Evolutionary conservation across 1,140 invertebrate genomes (phyloP).

Genomic region (Parapsyche elsis): DNA sequence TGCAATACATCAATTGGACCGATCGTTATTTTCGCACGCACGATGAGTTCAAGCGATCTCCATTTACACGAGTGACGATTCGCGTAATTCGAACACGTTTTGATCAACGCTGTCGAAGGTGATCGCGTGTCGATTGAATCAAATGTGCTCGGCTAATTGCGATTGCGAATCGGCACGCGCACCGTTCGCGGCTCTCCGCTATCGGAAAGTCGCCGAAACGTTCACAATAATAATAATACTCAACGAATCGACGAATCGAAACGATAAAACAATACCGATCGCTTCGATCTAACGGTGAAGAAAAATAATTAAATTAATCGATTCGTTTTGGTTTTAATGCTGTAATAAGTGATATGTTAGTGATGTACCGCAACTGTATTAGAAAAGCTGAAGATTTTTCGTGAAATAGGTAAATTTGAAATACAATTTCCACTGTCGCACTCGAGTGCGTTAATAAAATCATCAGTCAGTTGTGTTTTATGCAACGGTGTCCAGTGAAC

Average conservation of each 20-base stretch:
- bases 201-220: no score
- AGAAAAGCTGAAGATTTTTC: neutral
- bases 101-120: no score
- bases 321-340: neutral
- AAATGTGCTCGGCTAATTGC: slow-evolving; percentile 3
- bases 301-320: no score
- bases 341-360: neutral
- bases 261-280: no score
- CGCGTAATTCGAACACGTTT: neutral
- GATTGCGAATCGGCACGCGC: slow-evolving; percentile 11
- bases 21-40: slow-evolving; percentile 35
- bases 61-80: neutral
- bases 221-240: no score
- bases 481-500: no score
- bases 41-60: neutral
- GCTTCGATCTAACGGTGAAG: neutral
- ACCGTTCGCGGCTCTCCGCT: no score
- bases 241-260: no score
- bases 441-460: no score
- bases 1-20: slow-evolving; percentile 32
- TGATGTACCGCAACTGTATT: neutral
- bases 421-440: neutral
- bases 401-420: slow-evolving; percentile 17
- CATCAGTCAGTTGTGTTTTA: no score
- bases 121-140: neutral